phyloP scores from a whole-genome alignment of 2,113 vertebrate genomes.

The Phylloscopus trochilus region DNA sequence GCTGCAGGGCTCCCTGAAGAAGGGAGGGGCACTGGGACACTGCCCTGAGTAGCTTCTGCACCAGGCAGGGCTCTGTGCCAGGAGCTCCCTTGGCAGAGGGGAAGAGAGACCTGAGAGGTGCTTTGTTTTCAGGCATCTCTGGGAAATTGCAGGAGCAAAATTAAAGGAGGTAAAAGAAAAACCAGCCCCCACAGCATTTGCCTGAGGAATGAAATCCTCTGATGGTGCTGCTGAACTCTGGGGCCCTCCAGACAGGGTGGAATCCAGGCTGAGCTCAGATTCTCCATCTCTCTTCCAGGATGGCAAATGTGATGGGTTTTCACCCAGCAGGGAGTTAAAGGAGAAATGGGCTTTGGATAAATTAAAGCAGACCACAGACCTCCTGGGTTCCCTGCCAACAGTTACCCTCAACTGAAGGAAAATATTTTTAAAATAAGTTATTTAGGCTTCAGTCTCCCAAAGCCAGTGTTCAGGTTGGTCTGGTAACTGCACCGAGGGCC shows the following conservation, averaged over 20 bases:
- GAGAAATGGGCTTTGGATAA: neutral
- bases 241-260: neutral
- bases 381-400: neutral
- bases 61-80: neutral
- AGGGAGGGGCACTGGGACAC: neutral
- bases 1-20: neutral
- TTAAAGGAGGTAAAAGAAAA: neutral
- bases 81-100: neutral
- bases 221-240: neutral
- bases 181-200: neutral
- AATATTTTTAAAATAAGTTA: neutral
- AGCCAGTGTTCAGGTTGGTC: neutral
- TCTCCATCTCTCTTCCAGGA: neutral
- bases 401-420: neutral
- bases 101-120: neutral
- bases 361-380: neutral
- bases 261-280: neutral
- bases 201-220: neutral
- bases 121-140: neutral
- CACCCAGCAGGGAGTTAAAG: neutral
- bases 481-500: neutral
- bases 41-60: neutral
- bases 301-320: neutral
- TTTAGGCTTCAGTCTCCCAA: neutral
- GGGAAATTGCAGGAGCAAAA: neutral